Percentiles rank a stretch among this genome's conserved stretches.
Evolutionary conservation across 1,140 invertebrate genomes (phyloP).

Genomic region (Dreissena rostriformis): DNA sequence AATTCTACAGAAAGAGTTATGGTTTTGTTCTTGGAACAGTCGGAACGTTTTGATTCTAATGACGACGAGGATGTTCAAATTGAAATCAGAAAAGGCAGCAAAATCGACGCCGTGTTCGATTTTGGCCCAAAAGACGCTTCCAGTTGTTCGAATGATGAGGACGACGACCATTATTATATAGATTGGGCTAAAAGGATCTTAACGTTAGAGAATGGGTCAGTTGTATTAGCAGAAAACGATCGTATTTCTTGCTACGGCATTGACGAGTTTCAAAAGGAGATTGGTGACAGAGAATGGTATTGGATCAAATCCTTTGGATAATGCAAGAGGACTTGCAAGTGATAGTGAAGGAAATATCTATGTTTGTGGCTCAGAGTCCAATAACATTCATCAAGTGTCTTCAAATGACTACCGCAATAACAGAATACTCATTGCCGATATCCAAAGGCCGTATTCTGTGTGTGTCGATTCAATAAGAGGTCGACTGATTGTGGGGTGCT

Average conservation of each 20-base stretch:
- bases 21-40: background rate
- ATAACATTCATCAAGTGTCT: slow-evolving; percentile 2
- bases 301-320: background rate
- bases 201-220: background rate
- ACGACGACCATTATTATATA: background rate
- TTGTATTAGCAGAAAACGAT: background rate
- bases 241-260: background rate
- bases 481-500: background rate
- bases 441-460: background rate
- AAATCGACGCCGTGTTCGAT: background rate
- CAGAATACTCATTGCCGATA: background rate
- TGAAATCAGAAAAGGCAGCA: background rate
- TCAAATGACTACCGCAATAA: background rate
- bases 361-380: background rate
- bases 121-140: too few species aligned
- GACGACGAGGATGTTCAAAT: background rate
- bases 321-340: background rate
- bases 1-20: background rate
- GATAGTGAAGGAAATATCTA: background rate
- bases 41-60: background rate
- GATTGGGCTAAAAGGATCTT: background rate
- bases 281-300: background rate
- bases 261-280: background rate
- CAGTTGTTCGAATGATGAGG: background rate
- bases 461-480: background rate